Conservation (phyloP, 2,113 vertebrate species). For the Thunnus maccoyii region DNA sequence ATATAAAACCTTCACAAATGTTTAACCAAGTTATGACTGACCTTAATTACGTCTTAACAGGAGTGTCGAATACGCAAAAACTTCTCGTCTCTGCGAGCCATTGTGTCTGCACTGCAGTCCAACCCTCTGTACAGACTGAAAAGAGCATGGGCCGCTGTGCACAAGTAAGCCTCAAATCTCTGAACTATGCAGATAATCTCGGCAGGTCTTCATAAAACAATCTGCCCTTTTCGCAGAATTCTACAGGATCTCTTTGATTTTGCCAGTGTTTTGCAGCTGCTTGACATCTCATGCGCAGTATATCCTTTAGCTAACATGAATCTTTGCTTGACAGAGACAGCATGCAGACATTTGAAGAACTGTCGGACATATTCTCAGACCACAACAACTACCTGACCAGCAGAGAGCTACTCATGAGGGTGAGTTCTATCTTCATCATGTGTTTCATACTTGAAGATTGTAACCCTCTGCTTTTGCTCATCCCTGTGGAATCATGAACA, state of each 20-base stretch:
- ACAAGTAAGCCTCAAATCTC: conserved; percentile 87
- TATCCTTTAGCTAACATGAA: background rate
- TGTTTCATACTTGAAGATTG: background rate
- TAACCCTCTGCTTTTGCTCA: too few relatives aligned
- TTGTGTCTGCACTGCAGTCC: conserved; percentile 94
- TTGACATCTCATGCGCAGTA: background rate
- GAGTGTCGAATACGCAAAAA: conserved; percentile 97
- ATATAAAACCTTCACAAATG: background rate
- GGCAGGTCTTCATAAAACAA: conserved; percentile 1
- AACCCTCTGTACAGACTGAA: conserved; percentile 96
- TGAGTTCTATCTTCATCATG: conserved; percentile 71
- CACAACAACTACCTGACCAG: conserved; percentile 95
- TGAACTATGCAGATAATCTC: conserved; percentile 28
- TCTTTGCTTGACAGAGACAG: conserved; percentile 85
- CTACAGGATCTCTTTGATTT: background rate
- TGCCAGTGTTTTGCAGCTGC: background rate
- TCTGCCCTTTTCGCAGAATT: background rate
- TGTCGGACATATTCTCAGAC: conserved; percentile 96
- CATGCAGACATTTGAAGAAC: conserved; percentile 93
- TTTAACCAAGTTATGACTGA: background rate
- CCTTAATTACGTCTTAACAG: conserved; percentile 74
- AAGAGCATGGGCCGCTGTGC: conserved; percentile 90
- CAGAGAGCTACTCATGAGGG: conserved; percentile 96
- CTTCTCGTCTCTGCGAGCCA: conserved; percentile 95
- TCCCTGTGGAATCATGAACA: background rate